phyloP scores from a whole-genome alignment of 2,888 invertebrate genomes.

The Mechanitis mazaeus region DNA sequence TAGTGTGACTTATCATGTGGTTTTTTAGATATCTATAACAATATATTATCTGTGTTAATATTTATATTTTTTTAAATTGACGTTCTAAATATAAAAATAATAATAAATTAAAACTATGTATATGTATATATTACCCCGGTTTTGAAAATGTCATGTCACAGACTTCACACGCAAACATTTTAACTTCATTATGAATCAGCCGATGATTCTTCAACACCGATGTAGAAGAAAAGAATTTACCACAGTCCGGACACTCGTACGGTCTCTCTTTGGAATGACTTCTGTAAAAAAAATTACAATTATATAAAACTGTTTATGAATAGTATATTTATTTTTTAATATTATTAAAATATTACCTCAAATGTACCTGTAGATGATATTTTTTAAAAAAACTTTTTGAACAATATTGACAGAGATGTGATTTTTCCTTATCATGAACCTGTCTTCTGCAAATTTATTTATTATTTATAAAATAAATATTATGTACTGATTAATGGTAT shows the following conservation, averaged over 20 bases:
- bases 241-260: constrained; percentile 54
- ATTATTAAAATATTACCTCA: constrained; percentile 43
- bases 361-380: constrained; percentile 57
- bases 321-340: no score
- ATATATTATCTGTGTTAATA: background rate
- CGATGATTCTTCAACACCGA: constrained; percentile 50
- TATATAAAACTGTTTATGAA: constrained; percentile 1
- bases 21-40: constrained; percentile 20
- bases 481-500: no score
- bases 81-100: background rate
- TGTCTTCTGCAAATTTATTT: constrained; percentile 45
- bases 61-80: background rate
- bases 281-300: constrained; percentile 35
- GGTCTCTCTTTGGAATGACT: constrained; percentile 66
- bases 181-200: constrained; percentile 46
- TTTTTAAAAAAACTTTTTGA: constrained; percentile 69
- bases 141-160: constrained; percentile 55
- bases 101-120: no score
- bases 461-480: background rate
- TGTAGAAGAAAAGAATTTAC: constrained; percentile 46
- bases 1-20: constrained; percentile 62
- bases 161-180: constrained; percentile 41
- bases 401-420: constrained; percentile 65
- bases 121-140: constrained; percentile 36
- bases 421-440: constrained; percentile 63